Conservation (phyloP, 2,888 invertebrate genomes). For the Acronicta alni region DNA sequence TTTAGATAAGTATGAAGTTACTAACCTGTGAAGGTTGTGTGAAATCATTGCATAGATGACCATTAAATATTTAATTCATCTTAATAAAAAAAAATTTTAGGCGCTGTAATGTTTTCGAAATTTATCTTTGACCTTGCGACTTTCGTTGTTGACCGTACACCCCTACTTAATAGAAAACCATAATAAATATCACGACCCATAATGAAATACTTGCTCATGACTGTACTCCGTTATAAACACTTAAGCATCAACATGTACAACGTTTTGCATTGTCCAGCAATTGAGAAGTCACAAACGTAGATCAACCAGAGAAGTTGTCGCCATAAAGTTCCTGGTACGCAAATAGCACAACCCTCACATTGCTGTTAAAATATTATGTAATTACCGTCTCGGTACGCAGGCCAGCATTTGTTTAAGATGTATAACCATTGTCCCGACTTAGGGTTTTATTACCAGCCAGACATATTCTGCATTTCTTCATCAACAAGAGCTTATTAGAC, state of each 20-base stretch:
- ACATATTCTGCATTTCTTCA: slow-evolving; percentile 48
- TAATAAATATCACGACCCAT: too few species aligned
- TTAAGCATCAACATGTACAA: neutral
- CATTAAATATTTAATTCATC: too few species aligned
- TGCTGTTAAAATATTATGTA: slow-evolving; percentile 72
- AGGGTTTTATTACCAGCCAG: slow-evolving; percentile 50
- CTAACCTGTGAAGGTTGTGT: too few species aligned
- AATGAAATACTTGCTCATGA: too few species aligned
- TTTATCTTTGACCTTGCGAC: too few species aligned
- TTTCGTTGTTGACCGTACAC: too few species aligned
- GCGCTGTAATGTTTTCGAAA: too few species aligned
- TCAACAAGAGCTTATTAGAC: slow-evolving; percentile 35
- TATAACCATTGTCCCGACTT: slow-evolving; percentile 53
- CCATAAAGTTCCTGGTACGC: slow-evolving; percentile 56
- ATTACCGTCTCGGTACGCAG: slow-evolving; percentile 59
- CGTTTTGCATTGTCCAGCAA: slow-evolving; percentile 17
- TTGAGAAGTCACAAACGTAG: slow-evolving; percentile 42
- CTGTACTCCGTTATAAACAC: too few species aligned
- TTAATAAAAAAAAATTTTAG: too few species aligned
- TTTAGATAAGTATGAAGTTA: too few species aligned
- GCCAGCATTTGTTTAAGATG: slow-evolving; percentile 43
- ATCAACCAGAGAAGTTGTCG: slow-evolving; percentile 54
- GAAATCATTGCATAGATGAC: too few species aligned
- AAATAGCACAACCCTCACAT: slow-evolving; percentile 60
- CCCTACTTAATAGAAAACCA: too few species aligned